phyloP scores from a whole-genome alignment of 1,140 invertebrate species.

The Amphibalanus amphitrite region DNA sequence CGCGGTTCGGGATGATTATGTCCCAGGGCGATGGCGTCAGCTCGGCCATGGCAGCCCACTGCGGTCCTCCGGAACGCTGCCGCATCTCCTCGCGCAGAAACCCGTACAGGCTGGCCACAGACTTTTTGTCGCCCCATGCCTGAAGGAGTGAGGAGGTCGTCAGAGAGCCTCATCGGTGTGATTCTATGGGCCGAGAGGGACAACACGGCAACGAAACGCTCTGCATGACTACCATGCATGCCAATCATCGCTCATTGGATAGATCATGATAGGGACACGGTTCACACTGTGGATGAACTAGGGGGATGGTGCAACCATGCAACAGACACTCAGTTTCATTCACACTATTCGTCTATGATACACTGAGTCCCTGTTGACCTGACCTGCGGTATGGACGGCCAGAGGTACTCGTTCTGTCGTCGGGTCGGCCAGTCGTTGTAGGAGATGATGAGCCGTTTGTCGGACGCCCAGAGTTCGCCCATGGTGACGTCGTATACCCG shows the following conservation, averaged over 20 bases:
- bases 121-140: slow-evolving; percentile 17
- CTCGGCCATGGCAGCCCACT: slow-evolving; percentile 60
- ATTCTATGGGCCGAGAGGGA: too few species aligned
- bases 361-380: too few species aligned
- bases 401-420: slow-evolving; percentile 31
- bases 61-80: slow-evolving; percentile 12
- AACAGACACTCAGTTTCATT: too few species aligned
- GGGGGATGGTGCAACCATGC: too few species aligned
- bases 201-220: too few species aligned
- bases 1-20: slow-evolving; percentile 40
- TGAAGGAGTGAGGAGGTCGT: slow-evolving; percentile 15
- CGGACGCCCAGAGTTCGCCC: slow-evolving; percentile 35
- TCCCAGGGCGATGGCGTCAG: slow-evolving; percentile 51
- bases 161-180: too few species aligned
- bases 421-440: slow-evolving; percentile 29
- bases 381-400: slow-evolving; percentile 42
- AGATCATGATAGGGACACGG: too few species aligned
- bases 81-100: slow-evolving; percentile 26
- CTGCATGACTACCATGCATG: too few species aligned
- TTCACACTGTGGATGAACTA: too few species aligned
- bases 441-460: slow-evolving; percentile 42
- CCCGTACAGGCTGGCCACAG: slow-evolving; percentile 15
- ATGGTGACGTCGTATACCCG: too few species aligned
- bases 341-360: too few species aligned
- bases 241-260: too few species aligned